Conservation (phyloP, 2,888 invertebrate genomes). For the Ischnura elegans region DNA sequence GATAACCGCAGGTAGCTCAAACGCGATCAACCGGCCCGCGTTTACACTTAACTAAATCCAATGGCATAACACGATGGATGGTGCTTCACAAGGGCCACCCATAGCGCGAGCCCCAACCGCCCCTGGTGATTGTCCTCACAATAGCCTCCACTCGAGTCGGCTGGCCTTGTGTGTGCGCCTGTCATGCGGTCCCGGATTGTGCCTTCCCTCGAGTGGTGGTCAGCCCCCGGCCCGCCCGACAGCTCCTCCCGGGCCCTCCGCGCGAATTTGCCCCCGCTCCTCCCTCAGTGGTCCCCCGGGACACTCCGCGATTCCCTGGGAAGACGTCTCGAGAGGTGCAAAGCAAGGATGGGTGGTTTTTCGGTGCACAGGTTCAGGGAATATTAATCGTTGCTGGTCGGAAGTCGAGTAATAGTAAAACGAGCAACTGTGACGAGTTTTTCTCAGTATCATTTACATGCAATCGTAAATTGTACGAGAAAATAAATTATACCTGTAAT, state of each 20-base stretch:
- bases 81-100: neutral
- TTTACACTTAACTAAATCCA: constrained; percentile 45
- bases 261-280: neutral
- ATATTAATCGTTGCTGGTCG: too few relatives aligned
- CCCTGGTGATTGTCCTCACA: neutral
- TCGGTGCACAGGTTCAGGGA: too few relatives aligned
- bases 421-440: too few relatives aligned
- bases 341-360: too few relatives aligned
- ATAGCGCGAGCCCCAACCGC: neutral
- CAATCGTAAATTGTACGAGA: too few relatives aligned
- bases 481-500: too few relatives aligned
- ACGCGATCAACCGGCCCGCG: constrained; percentile 19
- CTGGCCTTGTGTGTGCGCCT: neutral
- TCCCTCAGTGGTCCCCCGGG: neutral
- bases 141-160: constrained; percentile 9
- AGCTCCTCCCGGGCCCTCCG: neutral
- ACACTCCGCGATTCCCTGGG: too few relatives aligned
- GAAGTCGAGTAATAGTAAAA: too few relatives aligned
- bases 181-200: neutral
- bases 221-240: neutral
- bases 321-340: too few relatives aligned
- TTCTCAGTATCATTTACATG: too few relatives aligned
- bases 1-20: neutral
- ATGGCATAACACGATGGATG: constrained; percentile 23
- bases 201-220: neutral